Conservation (phyloP, 1,140 invertebrate genomes). For the Saccostrea echinata region DNA sequence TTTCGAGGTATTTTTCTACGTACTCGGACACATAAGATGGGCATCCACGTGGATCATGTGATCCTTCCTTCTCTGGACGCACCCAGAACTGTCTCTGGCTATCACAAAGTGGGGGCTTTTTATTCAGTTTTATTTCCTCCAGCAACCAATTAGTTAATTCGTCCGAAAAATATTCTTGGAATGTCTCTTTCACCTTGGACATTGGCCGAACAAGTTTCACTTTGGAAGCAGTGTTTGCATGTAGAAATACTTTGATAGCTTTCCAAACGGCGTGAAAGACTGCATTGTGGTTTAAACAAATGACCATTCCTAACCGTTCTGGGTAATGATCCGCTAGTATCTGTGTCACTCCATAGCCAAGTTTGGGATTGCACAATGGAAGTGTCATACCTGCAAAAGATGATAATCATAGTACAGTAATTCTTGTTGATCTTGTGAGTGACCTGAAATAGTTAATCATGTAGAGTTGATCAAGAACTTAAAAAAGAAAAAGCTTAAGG, state of each 20-base stretch:
- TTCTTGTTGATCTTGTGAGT: too few species aligned
- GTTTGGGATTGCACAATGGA: constrained; percentile 75
- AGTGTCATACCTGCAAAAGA: constrained; percentile 74
- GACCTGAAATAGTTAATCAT: too few species aligned
- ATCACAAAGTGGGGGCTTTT: constrained; percentile 67
- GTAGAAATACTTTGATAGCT: constrained; percentile 76
- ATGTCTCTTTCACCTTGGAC: constrained; percentile 69
- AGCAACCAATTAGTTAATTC: constrained; percentile 74
- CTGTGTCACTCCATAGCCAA: constrained; percentile 75
- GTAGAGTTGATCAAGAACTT: too few species aligned
- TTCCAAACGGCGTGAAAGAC: constrained; percentile 78
- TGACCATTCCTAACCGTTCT: constrained; percentile 75
- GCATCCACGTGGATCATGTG: constrained; percentile 77
- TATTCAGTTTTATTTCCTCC: constrained; percentile 76
- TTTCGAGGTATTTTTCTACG: constrained; percentile 62
- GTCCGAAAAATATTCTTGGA: constrained; percentile 69
- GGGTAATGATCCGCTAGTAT: constrained; percentile 76
- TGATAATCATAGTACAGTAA: constrained; percentile 70
- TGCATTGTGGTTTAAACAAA: constrained; percentile 76
- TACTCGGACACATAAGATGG: constrained; percentile 71
- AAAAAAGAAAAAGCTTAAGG: too few species aligned
- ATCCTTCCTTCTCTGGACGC: constrained; percentile 38
- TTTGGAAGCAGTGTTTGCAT: constrained; percentile 72
- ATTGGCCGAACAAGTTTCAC: constrained; percentile 70
- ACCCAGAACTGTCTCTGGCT: constrained; percentile 76